Conservation (phyloP, 2,888 invertebrate genomes). For the Chrysolina americana region DNA sequence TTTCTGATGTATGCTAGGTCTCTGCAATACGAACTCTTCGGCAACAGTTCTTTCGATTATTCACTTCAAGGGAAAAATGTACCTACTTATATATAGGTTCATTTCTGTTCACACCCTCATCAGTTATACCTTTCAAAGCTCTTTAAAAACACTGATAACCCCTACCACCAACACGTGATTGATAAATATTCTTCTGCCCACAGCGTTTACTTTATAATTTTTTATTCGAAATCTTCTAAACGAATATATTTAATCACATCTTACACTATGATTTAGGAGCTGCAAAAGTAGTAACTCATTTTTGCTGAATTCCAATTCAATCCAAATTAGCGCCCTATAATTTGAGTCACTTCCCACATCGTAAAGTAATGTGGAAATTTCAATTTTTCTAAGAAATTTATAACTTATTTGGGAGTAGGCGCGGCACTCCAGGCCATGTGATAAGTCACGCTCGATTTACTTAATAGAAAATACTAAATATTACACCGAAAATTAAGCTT, state of each 20-base stretch:
- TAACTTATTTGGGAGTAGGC: conserved; percentile 67
- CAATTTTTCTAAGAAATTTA: conserved; percentile 59
- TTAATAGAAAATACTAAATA: conserved; percentile 39
- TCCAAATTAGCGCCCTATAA: conserved; percentile 66
- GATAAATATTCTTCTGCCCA: background rate
- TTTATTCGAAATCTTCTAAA: background rate
- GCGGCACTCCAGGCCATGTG: conserved; percentile 59
- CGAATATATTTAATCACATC: conserved; percentile 11
- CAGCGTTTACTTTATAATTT: background rate
- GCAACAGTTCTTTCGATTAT: too few relatives aligned
- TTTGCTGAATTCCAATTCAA: conserved; percentile 33
- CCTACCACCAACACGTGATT: background rate
- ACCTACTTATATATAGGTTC: too few relatives aligned
- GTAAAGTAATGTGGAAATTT: conserved; percentile 68
- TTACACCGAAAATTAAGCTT: conserved; percentile 6
- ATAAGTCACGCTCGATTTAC: conserved; percentile 59
- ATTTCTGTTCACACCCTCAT: too few relatives aligned
- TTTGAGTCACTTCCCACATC: conserved; percentile 66
- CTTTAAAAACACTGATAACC: background rate
- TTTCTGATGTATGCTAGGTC: too few relatives aligned
- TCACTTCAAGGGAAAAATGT: too few relatives aligned
- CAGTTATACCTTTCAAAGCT: too few relatives aligned
- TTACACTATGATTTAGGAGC: background rate
- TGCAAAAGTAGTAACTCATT: conserved; percentile 9
- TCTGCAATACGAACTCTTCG: too few relatives aligned